phyloP scores from a whole-genome alignment of 1,140 invertebrate species.

The Camponotus pennsylvanicus region DNA sequence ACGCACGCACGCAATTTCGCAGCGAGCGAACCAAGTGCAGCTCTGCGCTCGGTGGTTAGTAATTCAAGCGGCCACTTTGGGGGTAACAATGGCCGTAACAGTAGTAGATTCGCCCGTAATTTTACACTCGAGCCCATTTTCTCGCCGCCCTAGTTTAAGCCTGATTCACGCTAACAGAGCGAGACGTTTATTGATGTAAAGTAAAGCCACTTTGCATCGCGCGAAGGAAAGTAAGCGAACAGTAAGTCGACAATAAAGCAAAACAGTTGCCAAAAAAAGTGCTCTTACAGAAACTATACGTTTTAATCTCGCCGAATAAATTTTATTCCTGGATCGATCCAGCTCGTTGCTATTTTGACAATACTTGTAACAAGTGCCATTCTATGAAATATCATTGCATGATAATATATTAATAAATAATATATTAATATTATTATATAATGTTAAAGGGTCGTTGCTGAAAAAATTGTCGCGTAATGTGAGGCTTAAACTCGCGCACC shows the following conservation, averaged over 20 bases:
- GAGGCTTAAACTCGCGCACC: not conserved
- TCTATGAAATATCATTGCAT: not conserved
- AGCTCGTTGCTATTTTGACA: no score
- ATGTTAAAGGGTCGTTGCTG: no score
- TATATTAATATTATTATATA: not conserved
- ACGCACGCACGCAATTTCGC: constrained; percentile 40
- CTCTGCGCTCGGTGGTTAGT: constrained; percentile 47
- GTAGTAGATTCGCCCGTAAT: constrained; percentile 77
- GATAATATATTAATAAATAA: no score
- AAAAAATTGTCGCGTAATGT: not conserved
- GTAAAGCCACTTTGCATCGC: not conserved
- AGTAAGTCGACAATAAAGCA: not conserved
- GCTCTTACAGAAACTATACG: not conserved
- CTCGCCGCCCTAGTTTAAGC: constrained; percentile 55
- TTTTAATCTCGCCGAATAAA: not conserved
- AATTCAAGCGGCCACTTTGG: constrained; percentile 75
- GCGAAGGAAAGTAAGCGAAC: not conserved
- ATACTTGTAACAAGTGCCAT: no score
- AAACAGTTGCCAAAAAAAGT: not conserved
- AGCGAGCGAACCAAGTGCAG: constrained; percentile 35
- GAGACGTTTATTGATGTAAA: constrained; percentile 3
- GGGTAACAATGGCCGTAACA: constrained; percentile 73
- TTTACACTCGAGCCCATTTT: constrained; percentile 73
- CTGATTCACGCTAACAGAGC: constrained; percentile 27
- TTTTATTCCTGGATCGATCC: no score